A percentile compares a stretch with the other conserved stretches of the same genome.
Conservation (phyloP, 2,113 vertebrate genomes). For the Cettia cetti region DNA sequence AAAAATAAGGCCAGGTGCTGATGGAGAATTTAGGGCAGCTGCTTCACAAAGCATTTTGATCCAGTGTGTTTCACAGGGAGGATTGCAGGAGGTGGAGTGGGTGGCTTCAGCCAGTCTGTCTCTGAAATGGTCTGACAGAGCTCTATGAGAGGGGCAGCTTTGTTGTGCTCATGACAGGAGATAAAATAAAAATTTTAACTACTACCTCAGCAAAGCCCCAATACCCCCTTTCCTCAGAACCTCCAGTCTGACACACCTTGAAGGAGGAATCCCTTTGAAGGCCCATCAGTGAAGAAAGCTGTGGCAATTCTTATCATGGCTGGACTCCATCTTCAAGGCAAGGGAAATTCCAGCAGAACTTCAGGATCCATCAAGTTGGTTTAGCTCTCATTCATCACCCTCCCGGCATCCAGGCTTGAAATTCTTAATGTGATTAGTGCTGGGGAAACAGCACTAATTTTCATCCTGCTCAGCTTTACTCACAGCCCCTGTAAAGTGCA, state of each 20-base stretch:
- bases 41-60: background rate
- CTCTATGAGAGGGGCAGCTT: background rate
- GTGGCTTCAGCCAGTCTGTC: background rate
- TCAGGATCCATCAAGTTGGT: slow-evolving; percentile 1
- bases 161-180: background rate
- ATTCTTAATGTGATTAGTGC: slow-evolving; percentile 14
- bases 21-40: background rate
- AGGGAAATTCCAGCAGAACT: slow-evolving; percentile 14
- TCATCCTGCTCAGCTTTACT: background rate
- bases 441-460: background rate
- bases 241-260: background rate
- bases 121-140: background rate
- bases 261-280: slow-evolving; percentile 15
- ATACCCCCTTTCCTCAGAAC: background rate
- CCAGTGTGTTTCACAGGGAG: background rate
- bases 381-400: slow-evolving; percentile 34
- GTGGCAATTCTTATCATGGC: background rate
- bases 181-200: background rate
- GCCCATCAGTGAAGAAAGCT: background rate
- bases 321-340: background rate
- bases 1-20: background rate
- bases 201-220: background rate
- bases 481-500: background rate
- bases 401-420: slow-evolving; percentile 1
- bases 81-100: background rate